phyloP scores from a whole-genome alignment of 2,888 invertebrate species.

The Vesta saturnalis region DNA sequence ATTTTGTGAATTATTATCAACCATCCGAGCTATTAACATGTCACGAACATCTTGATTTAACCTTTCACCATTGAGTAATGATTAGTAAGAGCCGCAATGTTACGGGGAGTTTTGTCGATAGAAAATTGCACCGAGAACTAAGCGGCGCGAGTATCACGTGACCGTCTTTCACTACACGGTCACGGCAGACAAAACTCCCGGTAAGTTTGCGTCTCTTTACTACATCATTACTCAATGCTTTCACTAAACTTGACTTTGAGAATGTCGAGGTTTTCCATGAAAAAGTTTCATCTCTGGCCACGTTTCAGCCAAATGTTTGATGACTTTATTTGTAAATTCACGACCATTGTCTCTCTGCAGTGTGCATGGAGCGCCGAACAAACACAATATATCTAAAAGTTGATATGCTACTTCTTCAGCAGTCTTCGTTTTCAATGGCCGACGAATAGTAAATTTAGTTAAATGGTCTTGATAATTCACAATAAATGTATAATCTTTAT shows the following conservation, averaged over 20 bases:
- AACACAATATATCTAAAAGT: slow-evolving; percentile 39
- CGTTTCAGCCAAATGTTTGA: slow-evolving; percentile 40
- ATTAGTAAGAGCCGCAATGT: no score
- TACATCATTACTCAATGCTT: no score
- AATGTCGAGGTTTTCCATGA: slow-evolving; percentile 48
- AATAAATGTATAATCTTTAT: slow-evolving; percentile 35
- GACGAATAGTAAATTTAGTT: slow-evolving; percentile 34
- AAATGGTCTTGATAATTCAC: slow-evolving; percentile 33
- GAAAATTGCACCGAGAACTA: no score
- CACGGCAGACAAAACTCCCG: no score
- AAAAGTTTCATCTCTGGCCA: slow-evolving; percentile 43
- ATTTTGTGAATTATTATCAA: background rate
- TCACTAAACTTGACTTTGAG: slow-evolving; percentile 6
- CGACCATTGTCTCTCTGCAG: slow-evolving; percentile 42
- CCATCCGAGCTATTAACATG: background rate
- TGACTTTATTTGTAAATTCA: slow-evolving; percentile 40
- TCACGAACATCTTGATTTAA: background rate
- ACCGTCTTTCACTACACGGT: no score
- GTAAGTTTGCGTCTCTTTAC: no score
- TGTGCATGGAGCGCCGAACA: slow-evolving; percentile 40
- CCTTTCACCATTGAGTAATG: background rate
- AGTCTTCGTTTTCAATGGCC: slow-evolving; percentile 26
- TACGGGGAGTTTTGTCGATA: no score
- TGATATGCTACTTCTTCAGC: slow-evolving; percentile 27
- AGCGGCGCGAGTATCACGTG: no score